Evolutionary conservation across 2,888 invertebrate genomes (phyloP).

Genomic region (Agriopis marginaria): DNA sequence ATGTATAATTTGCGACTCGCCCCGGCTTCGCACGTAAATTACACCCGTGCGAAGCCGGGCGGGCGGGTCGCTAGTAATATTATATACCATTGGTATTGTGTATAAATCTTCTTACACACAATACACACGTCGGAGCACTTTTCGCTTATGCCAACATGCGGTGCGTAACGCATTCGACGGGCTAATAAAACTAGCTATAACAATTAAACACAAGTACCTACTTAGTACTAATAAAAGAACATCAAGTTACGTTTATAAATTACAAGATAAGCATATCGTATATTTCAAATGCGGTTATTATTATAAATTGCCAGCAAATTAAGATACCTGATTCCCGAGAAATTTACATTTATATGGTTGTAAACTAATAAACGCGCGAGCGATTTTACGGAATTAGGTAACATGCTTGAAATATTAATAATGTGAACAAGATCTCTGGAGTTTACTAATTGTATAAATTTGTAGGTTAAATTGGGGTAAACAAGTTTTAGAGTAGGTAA

Average conservation of each 20-base stretch:
- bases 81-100: too few species aligned
- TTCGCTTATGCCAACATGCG: too few species aligned
- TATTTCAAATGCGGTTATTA: slow-evolving; percentile 8
- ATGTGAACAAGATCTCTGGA: background rate
- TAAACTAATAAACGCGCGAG: slow-evolving; percentile 13
- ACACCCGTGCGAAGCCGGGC: too few species aligned
- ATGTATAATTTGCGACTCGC: too few species aligned
- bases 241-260: slow-evolving; percentile 1
- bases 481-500: too few species aligned
- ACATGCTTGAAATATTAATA: slow-evolving; percentile 16
- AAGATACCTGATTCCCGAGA: slow-evolving; percentile 11
- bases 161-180: too few species aligned
- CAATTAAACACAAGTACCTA: background rate
- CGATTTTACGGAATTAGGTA: slow-evolving; percentile 8
- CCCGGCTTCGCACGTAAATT: too few species aligned
- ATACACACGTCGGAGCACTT: too few species aligned
- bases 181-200: too few species aligned
- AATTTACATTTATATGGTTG: slow-evolving; percentile 15
- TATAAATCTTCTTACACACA: too few species aligned
- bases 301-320: slow-evolving; percentile 21
- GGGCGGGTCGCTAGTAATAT: too few species aligned
- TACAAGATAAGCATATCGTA: slow-evolving; percentile 7
- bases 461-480: background rate
- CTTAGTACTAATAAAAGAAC: background rate
- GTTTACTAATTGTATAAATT: background rate